phyloP scores from a whole-genome alignment of 2,888 invertebrate species.

The Drosophila bunnanda region DNA sequence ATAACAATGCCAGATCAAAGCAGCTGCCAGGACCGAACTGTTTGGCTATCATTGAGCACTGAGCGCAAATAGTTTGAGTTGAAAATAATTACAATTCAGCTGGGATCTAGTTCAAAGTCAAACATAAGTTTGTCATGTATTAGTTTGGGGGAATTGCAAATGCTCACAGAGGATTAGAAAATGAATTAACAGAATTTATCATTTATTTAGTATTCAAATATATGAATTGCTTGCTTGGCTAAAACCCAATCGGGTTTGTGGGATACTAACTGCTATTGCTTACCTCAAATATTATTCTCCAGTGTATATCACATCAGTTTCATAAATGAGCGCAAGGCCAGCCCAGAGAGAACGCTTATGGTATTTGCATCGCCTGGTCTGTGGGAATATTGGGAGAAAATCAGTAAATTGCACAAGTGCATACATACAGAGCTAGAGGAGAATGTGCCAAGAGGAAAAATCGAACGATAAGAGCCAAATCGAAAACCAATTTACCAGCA shows the following conservation, averaged over 20 bases:
- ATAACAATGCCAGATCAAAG: constrained; percentile 54
- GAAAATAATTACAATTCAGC: background rate
- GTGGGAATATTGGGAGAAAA: constrained; percentile 14
- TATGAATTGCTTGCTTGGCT: background rate
- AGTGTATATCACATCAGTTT: constrained; percentile 24
- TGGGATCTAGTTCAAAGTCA: background rate
- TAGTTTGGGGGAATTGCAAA: background rate
- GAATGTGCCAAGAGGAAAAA: constrained; percentile 19
- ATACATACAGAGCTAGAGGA: background rate
- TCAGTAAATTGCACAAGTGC: constrained; percentile 44
- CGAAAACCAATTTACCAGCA: constrained; percentile 71
- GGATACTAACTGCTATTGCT: background rate
- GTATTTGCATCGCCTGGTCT: constrained; percentile 57
- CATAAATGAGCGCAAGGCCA: constrained; percentile 66
- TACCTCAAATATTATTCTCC: background rate
- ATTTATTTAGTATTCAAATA: background rate
- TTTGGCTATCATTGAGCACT: background rate
- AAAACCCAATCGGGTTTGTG: background rate
- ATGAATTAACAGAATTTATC: background rate
- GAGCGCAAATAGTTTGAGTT: background rate
- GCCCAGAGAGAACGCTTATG: constrained; percentile 40
- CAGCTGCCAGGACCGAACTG: constrained; percentile 18
- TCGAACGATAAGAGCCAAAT: constrained; percentile 53
- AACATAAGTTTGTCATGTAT: background rate
- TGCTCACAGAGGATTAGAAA: background rate